phyloP scores from a whole-genome alignment of 2,113 vertebrate species.

The Chlamydotis undulata region DNA sequence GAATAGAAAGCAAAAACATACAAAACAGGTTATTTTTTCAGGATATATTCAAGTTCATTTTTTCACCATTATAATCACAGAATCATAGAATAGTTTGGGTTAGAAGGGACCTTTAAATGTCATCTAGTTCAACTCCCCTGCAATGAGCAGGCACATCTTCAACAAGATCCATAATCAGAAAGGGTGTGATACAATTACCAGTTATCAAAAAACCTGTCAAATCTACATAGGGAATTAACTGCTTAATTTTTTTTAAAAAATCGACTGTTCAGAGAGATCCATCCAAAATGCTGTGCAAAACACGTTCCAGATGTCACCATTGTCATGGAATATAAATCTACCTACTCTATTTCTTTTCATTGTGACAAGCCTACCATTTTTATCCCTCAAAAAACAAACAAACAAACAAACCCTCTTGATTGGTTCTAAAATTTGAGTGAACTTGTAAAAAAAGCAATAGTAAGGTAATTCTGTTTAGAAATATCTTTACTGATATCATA shows the following conservation, averaged over 20 bases:
- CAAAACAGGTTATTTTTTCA: background rate
- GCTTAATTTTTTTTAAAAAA: background rate
- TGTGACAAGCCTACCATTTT: background rate
- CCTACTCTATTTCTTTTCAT: constrained; percentile 2
- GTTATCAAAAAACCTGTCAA: background rate
- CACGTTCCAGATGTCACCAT: background rate
- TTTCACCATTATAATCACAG: background rate
- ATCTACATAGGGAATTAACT: background rate
- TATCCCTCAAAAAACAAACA: background rate
- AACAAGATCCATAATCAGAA: background rate
- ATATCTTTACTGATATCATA: background rate
- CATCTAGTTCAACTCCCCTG: too few species aligned
- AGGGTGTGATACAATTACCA: background rate
- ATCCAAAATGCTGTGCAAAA: background rate
- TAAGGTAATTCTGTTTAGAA: background rate
- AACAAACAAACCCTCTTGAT: background rate
- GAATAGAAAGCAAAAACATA: background rate
- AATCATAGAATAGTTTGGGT: too few species aligned
- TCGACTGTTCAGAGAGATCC: background rate
- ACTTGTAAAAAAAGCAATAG: background rate
- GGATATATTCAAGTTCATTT: background rate
- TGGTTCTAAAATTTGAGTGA: background rate
- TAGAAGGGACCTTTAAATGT: too few species aligned
- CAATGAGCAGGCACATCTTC: too few species aligned
- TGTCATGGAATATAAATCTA: background rate